Conservation (phyloP, 2,797 vertebrate genomes). For the Ceyx erithaca region DNA sequence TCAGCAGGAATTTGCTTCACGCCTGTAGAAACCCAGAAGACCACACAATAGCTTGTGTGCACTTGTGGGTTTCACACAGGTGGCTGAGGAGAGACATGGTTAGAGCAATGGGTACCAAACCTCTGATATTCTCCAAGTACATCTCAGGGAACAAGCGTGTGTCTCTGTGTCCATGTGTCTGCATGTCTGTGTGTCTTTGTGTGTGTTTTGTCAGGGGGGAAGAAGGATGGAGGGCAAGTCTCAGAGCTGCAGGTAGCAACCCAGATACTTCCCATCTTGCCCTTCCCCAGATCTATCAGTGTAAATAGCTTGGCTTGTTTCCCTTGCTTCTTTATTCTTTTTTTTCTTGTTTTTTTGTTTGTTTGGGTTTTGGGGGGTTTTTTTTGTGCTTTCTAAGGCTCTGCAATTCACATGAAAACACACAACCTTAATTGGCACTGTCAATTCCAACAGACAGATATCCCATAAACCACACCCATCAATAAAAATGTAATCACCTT, state of each 20-base stretch:
- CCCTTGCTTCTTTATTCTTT: neutral
- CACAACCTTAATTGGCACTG: neutral
- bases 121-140: neutral
- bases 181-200: too few species aligned
- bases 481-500: slow-evolving; percentile 40
- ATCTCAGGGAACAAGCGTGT: fast-evolving
- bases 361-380: neutral
- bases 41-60: neutral
- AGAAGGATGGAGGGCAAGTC: neutral
- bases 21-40: neutral
- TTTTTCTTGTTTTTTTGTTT: too few species aligned
- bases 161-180: neutral
- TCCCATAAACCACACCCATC: slow-evolving; percentile 37
- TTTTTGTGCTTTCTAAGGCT: slow-evolving; percentile 30
- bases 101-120: neutral
- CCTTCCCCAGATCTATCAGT: neutral
- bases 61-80: neutral
- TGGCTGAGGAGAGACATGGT: neutral
- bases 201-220: neutral
- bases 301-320: neutral
- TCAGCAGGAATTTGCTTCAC: neutral
- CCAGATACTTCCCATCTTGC: neutral
- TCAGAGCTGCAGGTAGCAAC: neutral
- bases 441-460: slow-evolving; percentile 53
- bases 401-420: neutral